phyloP scores from a whole-genome alignment of 2,113 vertebrate species.

The Herpetotheres cachinnans region DNA sequence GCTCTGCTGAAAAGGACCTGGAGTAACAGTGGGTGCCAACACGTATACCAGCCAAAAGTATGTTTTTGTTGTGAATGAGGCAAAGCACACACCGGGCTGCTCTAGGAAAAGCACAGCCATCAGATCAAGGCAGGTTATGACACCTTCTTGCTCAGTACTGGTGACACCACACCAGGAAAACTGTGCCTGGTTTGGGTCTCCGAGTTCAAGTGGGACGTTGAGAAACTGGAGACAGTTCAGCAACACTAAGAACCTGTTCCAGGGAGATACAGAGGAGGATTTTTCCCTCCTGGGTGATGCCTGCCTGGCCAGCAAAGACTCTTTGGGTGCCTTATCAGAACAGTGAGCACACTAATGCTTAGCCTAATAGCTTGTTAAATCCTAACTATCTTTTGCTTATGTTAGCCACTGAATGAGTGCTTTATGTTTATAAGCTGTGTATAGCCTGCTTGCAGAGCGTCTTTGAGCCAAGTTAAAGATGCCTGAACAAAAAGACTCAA shows the following conservation, averaged over 20 bases:
- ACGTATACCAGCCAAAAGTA: fast-evolving
- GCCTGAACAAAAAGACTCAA: background rate
- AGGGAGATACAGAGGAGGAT: background rate
- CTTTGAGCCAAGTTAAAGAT: background rate
- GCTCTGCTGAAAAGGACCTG: background rate
- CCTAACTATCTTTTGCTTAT: background rate
- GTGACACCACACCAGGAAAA: background rate
- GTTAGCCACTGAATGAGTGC: background rate
- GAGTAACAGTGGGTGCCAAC: background rate
- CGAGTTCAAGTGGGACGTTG: background rate
- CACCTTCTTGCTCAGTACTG: background rate
- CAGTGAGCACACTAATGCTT: background rate
- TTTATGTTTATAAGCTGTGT: background rate
- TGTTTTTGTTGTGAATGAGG: background rate
- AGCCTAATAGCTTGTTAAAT: background rate
- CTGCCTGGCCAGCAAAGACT: background rate
- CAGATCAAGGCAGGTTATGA: background rate
- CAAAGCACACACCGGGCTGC: fast-evolving
- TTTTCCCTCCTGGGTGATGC: background rate
- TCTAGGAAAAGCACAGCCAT: background rate
- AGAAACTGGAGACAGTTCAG: background rate
- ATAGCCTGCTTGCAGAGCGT: background rate
- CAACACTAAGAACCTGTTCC: background rate
- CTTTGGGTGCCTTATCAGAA: background rate
- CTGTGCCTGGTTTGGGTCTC: background rate